Base-by-base conservation (phyloP, 2,888 invertebrate genomes). In the Drosophila peninsularis region DNA sequence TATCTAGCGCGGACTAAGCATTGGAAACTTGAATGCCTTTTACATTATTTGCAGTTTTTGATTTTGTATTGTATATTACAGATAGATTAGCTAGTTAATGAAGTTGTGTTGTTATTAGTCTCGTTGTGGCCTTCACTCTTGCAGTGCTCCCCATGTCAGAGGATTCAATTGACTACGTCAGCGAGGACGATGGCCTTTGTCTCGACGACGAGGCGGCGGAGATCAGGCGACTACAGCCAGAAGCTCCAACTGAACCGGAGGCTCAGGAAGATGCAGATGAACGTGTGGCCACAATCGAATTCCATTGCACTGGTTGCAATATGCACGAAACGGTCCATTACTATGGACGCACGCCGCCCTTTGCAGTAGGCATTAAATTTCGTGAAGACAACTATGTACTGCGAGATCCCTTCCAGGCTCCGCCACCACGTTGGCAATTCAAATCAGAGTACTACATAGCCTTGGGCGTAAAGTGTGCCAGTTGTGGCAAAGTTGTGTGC, bases 401-500 rank as follows among this genome's bases (percentile, higher is more conserved):
- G 94, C 96, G 96, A 88, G 97, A 98, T 92, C 98, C 98, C 0
- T 98, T 97, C 90, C 94, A 95, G 82, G 94, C 95, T 2, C 95
- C 95, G 7, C 91, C 92, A 7, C 84, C 88, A 0, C 83, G 85
- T 21, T 84, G 87, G 83, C 85, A 91, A 60, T 95, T 95, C 61
- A 95, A 94, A 90, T 95, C 95, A n/a, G 96, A 97, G 91, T 95
- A 95, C 85, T 92, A 97, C 69, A 93, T 97, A 5, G 80, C 89
- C 0, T 89, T 98, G 19, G 98, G 98, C 3, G 94, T 95, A 13
- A 95, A 96, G 89, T 98, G 98, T 92, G 92, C 93, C 27, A 83
- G 93, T 21, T 98, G 98, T 92, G 91, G 93, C 3, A 94, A 94
- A 84, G 81, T 94, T 69, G 95, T 97, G 6, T 98, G 98, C 91